phyloP scores from a whole-genome alignment of 2,797 vertebrate species.

The Sebastes glaucus region DNA sequence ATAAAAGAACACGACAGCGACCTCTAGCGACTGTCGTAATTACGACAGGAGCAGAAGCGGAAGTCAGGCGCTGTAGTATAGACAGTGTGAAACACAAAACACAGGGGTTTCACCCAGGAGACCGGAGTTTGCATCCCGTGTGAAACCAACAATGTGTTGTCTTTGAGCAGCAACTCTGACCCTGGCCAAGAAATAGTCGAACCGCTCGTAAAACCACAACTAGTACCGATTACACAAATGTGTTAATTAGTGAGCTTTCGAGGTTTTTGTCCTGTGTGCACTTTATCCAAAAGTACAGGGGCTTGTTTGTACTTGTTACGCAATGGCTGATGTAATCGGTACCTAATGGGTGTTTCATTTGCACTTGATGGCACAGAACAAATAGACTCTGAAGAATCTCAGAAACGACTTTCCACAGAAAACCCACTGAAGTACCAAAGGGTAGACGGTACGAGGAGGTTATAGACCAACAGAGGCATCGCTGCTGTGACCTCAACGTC shows the following conservation, averaged over 20 bases:
- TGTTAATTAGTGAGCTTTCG: background rate
- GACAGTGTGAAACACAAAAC: no score
- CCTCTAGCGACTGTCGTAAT: no score
- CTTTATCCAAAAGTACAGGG: background rate
- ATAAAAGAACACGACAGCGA: no score
- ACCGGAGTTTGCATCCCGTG: no score
- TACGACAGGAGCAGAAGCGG: no score
- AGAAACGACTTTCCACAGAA: background rate
- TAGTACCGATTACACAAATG: background rate
- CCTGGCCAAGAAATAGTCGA: background rate
- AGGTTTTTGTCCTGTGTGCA: background rate
- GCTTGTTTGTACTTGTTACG: constrained; percentile 25
- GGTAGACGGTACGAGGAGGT: background rate
- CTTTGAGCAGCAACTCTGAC: background rate
- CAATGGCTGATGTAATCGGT: constrained; percentile 24
- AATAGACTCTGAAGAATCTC: constrained; percentile 30
- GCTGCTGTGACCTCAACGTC: background rate
- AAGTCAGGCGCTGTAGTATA: no score
- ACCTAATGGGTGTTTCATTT: constrained; percentile 46
- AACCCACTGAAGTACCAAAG: background rate
- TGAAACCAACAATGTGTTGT: no score
- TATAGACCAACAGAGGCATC: background rate
- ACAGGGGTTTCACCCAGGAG: no score
- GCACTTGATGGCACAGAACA: constrained; percentile 47
- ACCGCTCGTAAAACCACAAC: background rate